phyloP scores from a whole-genome alignment of 2,797 vertebrate species.

The Nyctalus aviator region DNA sequence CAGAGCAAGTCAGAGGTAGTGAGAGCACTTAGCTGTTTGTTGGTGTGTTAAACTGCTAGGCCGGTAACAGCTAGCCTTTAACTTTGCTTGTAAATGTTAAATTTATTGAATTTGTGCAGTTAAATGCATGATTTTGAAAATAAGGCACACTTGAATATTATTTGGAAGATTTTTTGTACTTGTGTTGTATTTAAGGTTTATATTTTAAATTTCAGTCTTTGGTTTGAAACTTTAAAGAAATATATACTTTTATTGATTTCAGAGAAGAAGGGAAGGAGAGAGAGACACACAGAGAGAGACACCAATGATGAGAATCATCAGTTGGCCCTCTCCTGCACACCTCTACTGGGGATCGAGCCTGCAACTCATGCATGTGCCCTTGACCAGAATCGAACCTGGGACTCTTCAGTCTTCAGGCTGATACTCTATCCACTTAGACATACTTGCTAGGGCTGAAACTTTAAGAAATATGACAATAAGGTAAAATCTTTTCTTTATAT shows the following conservation, averaged over 20 bases:
- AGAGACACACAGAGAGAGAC: too few species aligned
- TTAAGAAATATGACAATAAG: background rate
- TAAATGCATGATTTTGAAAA: background rate
- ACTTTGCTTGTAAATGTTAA: background rate
- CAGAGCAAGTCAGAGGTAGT: background rate
- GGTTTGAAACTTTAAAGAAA: background rate
- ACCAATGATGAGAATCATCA: too few species aligned
- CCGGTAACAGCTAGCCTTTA: background rate
- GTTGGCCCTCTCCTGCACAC: too few species aligned
- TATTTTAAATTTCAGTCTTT: background rate
- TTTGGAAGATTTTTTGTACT: constrained; percentile 17
- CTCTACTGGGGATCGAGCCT: too few species aligned
- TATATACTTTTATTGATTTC: too few species aligned
- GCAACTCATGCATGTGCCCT: too few species aligned
- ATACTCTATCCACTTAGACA: too few species aligned
- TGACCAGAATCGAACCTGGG: too few species aligned
- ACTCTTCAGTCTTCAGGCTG: too few species aligned
- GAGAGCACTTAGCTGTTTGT: background rate
- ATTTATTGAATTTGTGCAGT: background rate
- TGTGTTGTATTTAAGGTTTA: background rate
- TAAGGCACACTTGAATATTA: background rate
- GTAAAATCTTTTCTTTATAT: too few species aligned
- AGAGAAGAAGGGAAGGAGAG: too few species aligned
- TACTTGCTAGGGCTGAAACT: too few species aligned
- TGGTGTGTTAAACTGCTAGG: background rate